A percentile compares a stretch with the other conserved stretches of the same genome.
phyloP scores from a whole-genome alignment of 2,797 vertebrate species.

The Enteromius fasciolatus region DNA sequence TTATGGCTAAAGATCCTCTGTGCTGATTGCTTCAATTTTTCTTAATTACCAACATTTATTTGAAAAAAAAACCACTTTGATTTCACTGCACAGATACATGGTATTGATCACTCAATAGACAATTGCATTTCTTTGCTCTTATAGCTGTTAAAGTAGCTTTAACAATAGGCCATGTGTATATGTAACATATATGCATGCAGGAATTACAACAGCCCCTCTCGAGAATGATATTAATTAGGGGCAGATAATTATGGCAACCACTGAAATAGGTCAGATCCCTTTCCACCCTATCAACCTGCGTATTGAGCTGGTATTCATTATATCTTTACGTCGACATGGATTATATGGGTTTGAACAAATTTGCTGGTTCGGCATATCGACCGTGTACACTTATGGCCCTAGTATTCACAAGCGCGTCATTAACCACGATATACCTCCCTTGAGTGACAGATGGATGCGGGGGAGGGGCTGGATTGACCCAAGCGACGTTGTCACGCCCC shows the following conservation, averaged over 20 bases:
- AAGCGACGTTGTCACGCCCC: slow-evolving; percentile 22
- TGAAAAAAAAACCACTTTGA: neutral
- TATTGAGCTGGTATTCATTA: neutral
- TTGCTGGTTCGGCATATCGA: neutral
- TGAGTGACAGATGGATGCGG: slow-evolving; percentile 48
- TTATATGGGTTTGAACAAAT: slow-evolving; percentile 2
- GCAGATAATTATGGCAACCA: slow-evolving; percentile 60
- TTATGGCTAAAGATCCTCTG: neutral
- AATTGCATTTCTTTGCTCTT: neutral
- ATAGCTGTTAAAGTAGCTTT: neutral
- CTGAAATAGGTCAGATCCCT: slow-evolving; percentile 59
- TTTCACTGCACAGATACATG: neutral
- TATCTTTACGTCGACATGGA: neutral
- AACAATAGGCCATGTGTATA: slow-evolving; percentile 33
- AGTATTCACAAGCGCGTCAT: slow-evolving; percentile 7
- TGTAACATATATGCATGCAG: slow-evolving; percentile 24
- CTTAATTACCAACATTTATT: neutral
- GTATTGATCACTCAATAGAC: neutral
- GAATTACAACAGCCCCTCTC: slow-evolving; percentile 21
- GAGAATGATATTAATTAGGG: slow-evolving; percentile 54
- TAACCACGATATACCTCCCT: slow-evolving; percentile 1
- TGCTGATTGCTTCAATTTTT: neutral
- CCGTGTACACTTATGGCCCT: neutral
- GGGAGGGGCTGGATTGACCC: slow-evolving; percentile 31
- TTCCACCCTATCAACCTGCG: slow-evolving; percentile 1